Conservation (phyloP, 2,888 invertebrate species). For the Sesia bembeciformis region DNA sequence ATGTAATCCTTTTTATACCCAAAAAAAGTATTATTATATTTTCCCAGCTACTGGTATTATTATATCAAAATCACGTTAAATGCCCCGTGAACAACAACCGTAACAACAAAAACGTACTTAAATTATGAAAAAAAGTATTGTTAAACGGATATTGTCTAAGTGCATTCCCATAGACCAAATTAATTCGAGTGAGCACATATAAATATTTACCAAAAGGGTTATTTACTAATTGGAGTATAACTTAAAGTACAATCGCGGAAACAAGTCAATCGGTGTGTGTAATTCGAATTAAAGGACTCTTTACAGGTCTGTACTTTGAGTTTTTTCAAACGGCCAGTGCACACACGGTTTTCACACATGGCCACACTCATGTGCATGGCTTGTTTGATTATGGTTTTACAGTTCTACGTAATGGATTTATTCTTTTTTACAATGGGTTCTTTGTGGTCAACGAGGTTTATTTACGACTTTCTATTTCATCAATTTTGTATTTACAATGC, state of each 20-base stretch:
- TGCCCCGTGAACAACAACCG: slow-evolving; percentile 25
- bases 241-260: slow-evolving; percentile 48
- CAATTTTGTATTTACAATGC: no score
- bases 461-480: not conserved
- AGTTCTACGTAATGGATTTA: not conserved
- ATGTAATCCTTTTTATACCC: not conserved
- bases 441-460: slow-evolving; percentile 1
- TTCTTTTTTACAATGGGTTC: slow-evolving; percentile 1
- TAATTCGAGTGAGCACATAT: slow-evolving; percentile 41
- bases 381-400: not conserved
- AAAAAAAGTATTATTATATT: slow-evolving; percentile 5
- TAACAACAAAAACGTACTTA: slow-evolving; percentile 1
- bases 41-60: slow-evolving; percentile 13
- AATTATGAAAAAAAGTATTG: slow-evolving; percentile 41
- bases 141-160: slow-evolving; percentile 45
- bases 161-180: slow-evolving; percentile 40
- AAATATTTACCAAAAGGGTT: slow-evolving; percentile 50
- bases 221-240: slow-evolving; percentile 61
- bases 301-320: slow-evolving; percentile 50
- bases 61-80: slow-evolving; percentile 20
- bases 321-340: slow-evolving; percentile 46
- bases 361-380: slow-evolving; percentile 25
- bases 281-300: slow-evolving; percentile 66
- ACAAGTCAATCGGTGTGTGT: slow-evolving; percentile 61
- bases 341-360: slow-evolving; percentile 58